Evolutionary conservation across 2,888 invertebrate genomes (phyloP), one percentile per base, ranked within the genome.

Genomic region (Erpobdella octoculata): DNA sequence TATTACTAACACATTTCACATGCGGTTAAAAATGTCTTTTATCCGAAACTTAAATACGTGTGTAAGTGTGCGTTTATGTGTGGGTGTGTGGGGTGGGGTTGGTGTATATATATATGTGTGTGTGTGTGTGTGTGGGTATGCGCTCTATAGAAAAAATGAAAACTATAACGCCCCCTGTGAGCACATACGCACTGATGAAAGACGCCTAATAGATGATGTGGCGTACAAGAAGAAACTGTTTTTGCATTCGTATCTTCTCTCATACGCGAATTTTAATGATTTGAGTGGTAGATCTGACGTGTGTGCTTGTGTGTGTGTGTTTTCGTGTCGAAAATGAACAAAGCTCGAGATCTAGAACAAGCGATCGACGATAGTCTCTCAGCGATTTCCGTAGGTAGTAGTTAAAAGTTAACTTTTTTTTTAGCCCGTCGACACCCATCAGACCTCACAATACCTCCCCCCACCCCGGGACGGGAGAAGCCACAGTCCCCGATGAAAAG

Each of bases 191-290:
- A 53, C 53, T 28, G 53, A 53, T 53, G 53, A 53, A 53, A 53
- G 53, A 53, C 21, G 53, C 53, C 53, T 53, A 53, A 53, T 53
- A 53, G 53, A 53, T n/a, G n/a, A n/a, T n/a, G n/a, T n/a, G n/a
- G n/a, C 53, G 53, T 53, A 28, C 53, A 53, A n/a, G 21, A 53
- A 53, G 53, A 53, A 53, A 53, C 9, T 53, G 53, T 53, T 53
- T n/a, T 53, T 53, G 53, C 53, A 53, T 53, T 53, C 53, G 28
- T 53, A 53, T 53, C 53, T 53, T 25, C 53, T n/a, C n/a, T 53
- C 53, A 53, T 53, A 53, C 53, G 53, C 53, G 53, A 28, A 53
- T 53, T 53, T 53, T 53, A 53, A 53, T 53, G 53, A 53, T 53
- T 53, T 53, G 53, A 53, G 53, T 53, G 5, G 53, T 53, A 15